Evolutionary conservation across 2,797 vertebrate species (phyloP).

Genomic region (Sardinella longiceps): DNA sequence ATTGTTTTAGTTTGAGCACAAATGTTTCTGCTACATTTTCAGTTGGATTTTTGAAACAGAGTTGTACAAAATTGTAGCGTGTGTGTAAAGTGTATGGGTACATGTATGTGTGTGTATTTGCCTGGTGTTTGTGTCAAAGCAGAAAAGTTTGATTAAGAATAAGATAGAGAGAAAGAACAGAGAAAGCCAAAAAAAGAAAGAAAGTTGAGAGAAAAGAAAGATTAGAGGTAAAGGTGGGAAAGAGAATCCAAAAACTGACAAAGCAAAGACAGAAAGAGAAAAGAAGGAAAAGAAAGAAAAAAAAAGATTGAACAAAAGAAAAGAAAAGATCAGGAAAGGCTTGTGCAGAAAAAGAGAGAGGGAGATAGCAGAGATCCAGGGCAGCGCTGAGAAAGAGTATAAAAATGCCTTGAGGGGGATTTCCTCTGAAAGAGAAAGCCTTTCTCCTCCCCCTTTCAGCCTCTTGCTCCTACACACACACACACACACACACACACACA

Average conservation of each 20-base stretch:
- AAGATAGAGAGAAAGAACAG: constrained; percentile 19
- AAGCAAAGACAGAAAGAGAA: neutral
- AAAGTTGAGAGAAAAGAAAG: neutral
- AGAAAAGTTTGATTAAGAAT: neutral
- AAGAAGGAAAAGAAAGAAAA: neutral
- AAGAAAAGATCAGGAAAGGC: constrained; percentile 13
- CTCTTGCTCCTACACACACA: constrained; percentile 60
- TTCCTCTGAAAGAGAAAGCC: constrained; percentile 79
- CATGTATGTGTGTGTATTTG: constrained; percentile 24
- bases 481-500: constrained; percentile 29
- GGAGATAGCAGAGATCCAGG: constrained; percentile 53
- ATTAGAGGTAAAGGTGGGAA: neutral
- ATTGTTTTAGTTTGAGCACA: neutral
- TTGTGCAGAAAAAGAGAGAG: neutral
- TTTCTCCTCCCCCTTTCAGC: constrained; percentile 53
- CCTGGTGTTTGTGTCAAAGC: constrained; percentile 23
- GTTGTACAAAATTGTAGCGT: neutral
- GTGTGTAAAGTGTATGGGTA: neutral
- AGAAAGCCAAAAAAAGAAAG: neutral
- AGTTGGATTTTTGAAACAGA: neutral
- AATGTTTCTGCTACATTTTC: neutral
- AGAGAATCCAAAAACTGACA: neutral
- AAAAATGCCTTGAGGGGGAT: constrained; percentile 80
- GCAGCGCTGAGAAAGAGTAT: constrained; percentile 64
- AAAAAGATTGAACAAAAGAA: neutral